phyloP scores from a whole-genome alignment of 35 echinoderm and acorn worm species.

The Lytechinus variegatus region DNA sequence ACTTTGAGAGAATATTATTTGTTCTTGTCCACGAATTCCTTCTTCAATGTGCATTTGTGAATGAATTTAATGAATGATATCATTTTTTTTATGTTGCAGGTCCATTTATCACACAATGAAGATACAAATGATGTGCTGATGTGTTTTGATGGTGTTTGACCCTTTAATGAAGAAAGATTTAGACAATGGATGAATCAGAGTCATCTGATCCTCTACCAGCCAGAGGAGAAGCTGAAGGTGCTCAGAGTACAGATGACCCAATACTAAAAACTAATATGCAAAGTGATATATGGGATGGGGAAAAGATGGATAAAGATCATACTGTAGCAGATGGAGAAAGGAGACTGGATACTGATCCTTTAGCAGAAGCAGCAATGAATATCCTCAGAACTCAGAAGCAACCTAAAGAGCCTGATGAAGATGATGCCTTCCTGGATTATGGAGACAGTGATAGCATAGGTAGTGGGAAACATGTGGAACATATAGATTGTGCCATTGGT shows the following conservation, averaged over 20 bases:
- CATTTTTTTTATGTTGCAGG: not conserved
- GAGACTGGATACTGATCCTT: not conserved
- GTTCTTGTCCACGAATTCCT: too few relatives aligned
- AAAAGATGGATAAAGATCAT: not conserved
- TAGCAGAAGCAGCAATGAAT: slow-evolving; percentile 46
- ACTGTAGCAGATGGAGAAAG: too few relatives aligned
- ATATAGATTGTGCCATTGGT: slow-evolving; percentile 24
- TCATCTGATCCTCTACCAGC: not conserved
- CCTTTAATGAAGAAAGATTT: not conserved
- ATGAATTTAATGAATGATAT: not conserved
- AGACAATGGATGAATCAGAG: not conserved
- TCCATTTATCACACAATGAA: not conserved
- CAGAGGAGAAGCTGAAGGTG: slow-evolving; percentile 45
- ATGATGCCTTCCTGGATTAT: slow-evolving; percentile 23
- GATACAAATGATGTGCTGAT: not conserved
- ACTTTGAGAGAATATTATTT: too few relatives aligned
- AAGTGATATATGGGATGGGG: not conserved
- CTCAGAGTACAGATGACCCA: slow-evolving; percentile 8
- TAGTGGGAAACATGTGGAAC: slow-evolving; percentile 5
- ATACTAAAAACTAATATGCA: not conserved
- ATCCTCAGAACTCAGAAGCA: slow-evolving; percentile 30
- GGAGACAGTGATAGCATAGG: slow-evolving; percentile 30
- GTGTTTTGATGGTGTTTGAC: not conserved
- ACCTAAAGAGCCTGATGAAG: slow-evolving; percentile 1
- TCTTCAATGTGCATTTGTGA: too few relatives aligned